Base-by-base conservation (phyloP, 2,888 invertebrate species). In the Polietes domitor region DNA sequence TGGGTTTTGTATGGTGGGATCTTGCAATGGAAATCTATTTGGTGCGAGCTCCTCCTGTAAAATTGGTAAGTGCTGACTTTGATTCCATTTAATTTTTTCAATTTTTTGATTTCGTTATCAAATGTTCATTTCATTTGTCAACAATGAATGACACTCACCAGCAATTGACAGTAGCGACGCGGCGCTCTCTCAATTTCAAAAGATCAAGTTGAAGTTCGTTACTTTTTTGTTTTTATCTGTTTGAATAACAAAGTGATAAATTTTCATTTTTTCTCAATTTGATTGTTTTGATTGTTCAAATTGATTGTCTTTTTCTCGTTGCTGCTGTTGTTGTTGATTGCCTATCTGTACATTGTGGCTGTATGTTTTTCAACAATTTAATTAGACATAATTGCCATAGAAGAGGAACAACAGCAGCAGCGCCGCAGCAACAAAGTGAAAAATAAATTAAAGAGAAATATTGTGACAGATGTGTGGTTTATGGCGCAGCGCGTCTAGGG, bases 401-500 rank as follows among this genome's bases (percentile, higher is more conserved):
- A 55, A 72, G 47, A 72, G 5, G 50, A 5, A 70, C 32, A 32
- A 32, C n/a, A n/a, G n/a, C n/a, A n/a, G n/a, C n/a, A n/a, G n/a
- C n/a, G n/a, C n/a, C n/a, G n/a, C n/a, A n/a, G n/a, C n/a, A n/a
- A n/a, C n/a, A n/a, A 32, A 6, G 32, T 32, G 32, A 6, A 32
- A 32, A 32, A 32, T 9, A 32, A 32, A 47, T 47, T 47, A 12
- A n/a, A 47, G 15, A 47, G 15, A 47, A 47, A 47, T 47, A 47
- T 53, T 72, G 15, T 50, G 53, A 58, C 32, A 73, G 10, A 26
- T 37, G 58, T 68, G 43, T 15, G 0, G n/a, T 61, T 55, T 55
- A 55, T 21, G 55, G 32, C 5, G 5, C 32, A 32, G 32, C 32
- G 37, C 1, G 37, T 2, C 4, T 37, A 12, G 4, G 37, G 10